Base-by-base conservation (phyloP, 2,888 invertebrate genomes). In the Drosophila macrospina region DNA sequence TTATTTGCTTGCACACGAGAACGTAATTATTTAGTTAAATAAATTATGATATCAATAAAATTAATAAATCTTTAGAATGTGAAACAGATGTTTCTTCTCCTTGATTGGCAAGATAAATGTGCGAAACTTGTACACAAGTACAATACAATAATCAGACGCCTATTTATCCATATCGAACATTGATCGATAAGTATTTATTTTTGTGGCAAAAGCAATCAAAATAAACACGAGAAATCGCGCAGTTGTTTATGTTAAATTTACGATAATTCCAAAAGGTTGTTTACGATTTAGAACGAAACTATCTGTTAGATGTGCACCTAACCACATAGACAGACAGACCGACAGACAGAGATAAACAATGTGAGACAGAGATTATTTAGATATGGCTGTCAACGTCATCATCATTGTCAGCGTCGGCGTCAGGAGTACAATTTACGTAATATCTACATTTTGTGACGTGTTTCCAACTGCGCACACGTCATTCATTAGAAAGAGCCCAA, bases 381-480 rank as follows among this genome's bases (percentile, higher is more conserved):
- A 26, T 39, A 77, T 50, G 63, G 75, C 83, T 68, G 83, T 61
- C 65, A 82, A 79, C 83, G 75, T 82, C 83, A 75, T 71, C 48
- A 36, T 24, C 83, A 79, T 67, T 41, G 54, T 67, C 51, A 32
- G 16, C 39, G 57, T 73, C 51, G 45, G 51, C 51, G 66, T 60
- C 74, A 61, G 72, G 39, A 57, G 65, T 72, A 73, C 67, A 74
- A 66, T 62, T 67, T 66, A 57, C 47, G 57, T 60, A 62, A 69
- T 63, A 63, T 59, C 28, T 44, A 20, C 39, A 56, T 56, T 73
- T 61, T 77, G 73, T 79, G 84, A 80, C 74, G 84, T 67, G 69
- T 26, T 41, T 41, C 34, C 60, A 41, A 30, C 48, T 30, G 20
- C 37, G 30, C 16, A 44, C 70, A 44, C 70, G 70, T 63, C 57